Percentiles rank a stretch among this genome's conserved stretches.
Evolutionary conservation across 2,797 vertebrate species (phyloP).

Genomic region (Melanotaenia maccullochi): DNA sequence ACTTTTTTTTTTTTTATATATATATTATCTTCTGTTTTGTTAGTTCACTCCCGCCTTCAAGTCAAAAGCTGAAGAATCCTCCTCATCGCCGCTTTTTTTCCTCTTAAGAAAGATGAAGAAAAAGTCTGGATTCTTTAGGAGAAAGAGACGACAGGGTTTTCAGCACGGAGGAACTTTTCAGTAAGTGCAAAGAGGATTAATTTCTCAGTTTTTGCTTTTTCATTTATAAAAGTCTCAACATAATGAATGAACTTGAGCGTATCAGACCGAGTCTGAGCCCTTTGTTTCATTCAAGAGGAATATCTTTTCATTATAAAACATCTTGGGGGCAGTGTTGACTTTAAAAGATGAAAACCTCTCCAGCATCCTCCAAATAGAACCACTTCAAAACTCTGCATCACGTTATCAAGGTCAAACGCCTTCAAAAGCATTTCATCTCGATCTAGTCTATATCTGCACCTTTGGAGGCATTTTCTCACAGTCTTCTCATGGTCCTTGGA

Average conservation of each 20-base stretch:
- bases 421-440: conserved; percentile 16
- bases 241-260: conserved; percentile 29
- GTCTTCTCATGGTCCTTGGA: conserved; percentile 30
- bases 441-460: not conserved
- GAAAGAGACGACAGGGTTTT: conserved; percentile 12
- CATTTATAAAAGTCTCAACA: conserved; percentile 50
- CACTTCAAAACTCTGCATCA: conserved; percentile 35
- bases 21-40: conserved; percentile 74
- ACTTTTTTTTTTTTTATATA: conserved; percentile 47
- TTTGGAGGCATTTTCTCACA: conserved; percentile 4
- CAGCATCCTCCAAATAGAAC: conserved; percentile 12
- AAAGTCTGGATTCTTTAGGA: conserved; percentile 27
- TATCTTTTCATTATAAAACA: conserved; percentile 49
- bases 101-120: conserved; percentile 33
- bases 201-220: conserved; percentile 47
- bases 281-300: conserved; percentile 18
- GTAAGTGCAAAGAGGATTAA: conserved; percentile 55
- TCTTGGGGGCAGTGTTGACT: conserved; percentile 41
- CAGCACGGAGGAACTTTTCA: conserved; percentile 33
- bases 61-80: conserved; percentile 18
- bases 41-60: conserved; percentile 22
- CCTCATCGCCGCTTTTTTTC: conserved; percentile 17
- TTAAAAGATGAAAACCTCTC: conserved; percentile 41
- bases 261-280: conserved; percentile 33
- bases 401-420: conserved; percentile 12